A percentile compares a stretch with the other conserved stretches of the same genome.
Evolutionary conservation across 2,113 vertebrate species (phyloP).

Genomic region (Calidris pygmaea): DNA sequence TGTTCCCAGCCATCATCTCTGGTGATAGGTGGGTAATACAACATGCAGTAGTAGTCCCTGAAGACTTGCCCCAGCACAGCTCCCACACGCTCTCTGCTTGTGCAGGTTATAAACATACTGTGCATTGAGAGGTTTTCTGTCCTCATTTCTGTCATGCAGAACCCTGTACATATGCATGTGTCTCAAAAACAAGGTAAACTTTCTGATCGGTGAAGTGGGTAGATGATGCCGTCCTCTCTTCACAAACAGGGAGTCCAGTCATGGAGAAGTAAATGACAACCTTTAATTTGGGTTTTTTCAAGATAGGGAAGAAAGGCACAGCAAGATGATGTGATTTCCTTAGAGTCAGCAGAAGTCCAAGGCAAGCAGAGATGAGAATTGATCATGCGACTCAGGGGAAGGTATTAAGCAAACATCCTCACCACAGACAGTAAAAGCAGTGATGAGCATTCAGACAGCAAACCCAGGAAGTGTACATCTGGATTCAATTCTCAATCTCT

Average conservation of each 20-base stretch:
- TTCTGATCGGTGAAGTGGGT: background rate
- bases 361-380: background rate
- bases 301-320: background rate
- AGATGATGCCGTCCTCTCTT: background rate
- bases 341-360: background rate
- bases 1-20: background rate
- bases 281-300: background rate
- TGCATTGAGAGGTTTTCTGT: background rate
- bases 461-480: background rate
- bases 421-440: fast-evolving
- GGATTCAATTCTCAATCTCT: background rate
- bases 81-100: background rate
- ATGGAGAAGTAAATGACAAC: background rate
- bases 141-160: background rate
- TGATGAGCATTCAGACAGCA: background rate
- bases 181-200: background rate
- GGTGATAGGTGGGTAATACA: background rate
- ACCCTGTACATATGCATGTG: no score
- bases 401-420: background rate
- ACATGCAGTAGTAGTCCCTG: background rate
- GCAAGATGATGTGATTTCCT: background rate
- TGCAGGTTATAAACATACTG: background rate
- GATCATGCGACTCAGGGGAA: background rate
- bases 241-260: background rate
- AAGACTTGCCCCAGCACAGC: background rate